These are phyloP conservation scores for Callionymus lyra DNA, from an alignment of 2,113 vertebrate species.

Conservation along the genomic window DNA sequence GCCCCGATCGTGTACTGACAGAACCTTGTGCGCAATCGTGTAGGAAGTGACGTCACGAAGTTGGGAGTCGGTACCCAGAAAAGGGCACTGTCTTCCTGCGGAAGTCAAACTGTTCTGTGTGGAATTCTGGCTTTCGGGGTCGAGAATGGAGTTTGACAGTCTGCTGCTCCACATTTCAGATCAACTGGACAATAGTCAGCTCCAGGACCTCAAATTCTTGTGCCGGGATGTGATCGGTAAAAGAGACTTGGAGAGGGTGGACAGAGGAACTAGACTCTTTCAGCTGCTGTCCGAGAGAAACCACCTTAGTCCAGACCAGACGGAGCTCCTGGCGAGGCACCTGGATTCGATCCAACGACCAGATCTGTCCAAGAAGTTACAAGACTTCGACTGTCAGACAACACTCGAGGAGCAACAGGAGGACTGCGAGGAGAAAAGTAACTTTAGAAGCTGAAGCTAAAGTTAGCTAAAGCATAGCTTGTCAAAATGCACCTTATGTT, in stretches of 20 bases:
- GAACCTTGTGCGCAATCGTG: too few relatives aligned
- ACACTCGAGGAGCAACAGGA: neutral
- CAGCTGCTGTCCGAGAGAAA: neutral
- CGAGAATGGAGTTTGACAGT: neutral
- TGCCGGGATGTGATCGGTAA: neutral
- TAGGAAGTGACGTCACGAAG: too few relatives aligned
- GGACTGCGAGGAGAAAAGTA: too few relatives aligned
- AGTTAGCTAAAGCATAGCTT: too few relatives aligned
- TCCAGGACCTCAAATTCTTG: neutral
- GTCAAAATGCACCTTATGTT: too few relatives aligned
- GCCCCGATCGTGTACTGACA: too few relatives aligned
- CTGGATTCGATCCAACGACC: neutral
- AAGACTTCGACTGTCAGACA: neutral
- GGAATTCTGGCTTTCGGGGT: neutral
- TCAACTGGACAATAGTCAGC: neutral
- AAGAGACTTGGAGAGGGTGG: neutral
- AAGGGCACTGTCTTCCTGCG: too few relatives aligned
- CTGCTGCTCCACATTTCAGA: conserved; percentile 2
- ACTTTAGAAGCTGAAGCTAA: too few relatives aligned
- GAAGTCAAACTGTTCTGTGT: neutral
- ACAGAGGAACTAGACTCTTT: neutral
- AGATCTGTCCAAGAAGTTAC: conserved; percentile 1
- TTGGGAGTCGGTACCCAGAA: too few relatives aligned
- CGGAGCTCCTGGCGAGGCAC: neutral
- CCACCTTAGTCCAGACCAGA: neutral